These are phyloP conservation scores for Cylindroiulus punctatus DNA, from an alignment of 2,888 invertebrate genomes.

Conservation along the genomic window DNA sequence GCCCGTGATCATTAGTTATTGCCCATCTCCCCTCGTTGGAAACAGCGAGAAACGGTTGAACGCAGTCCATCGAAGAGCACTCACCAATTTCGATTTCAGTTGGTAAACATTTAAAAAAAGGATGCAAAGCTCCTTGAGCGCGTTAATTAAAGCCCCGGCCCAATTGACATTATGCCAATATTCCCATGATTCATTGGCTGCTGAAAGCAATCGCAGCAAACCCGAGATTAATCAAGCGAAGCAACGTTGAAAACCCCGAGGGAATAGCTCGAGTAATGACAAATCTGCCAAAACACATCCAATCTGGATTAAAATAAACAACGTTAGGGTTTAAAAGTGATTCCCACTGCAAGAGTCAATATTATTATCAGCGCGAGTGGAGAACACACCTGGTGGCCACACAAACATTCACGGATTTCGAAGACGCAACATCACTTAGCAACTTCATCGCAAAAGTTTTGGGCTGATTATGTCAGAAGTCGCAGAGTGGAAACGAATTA, in stretches of 20 bases:
- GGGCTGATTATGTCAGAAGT: too few relatives aligned
- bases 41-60: neutral
- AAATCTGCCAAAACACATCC: conserved; percentile 45
- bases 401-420: neutral
- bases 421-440: too few relatives aligned
- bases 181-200: conserved; percentile 37
- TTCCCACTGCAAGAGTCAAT: conserved; percentile 36
- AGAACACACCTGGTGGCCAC: conserved; percentile 3
- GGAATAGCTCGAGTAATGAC: conserved; percentile 16
- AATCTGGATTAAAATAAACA: conserved; percentile 44
- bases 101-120: conserved; percentile 21
- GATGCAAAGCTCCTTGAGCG: conserved; percentile 4
- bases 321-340: conserved; percentile 25
- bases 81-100: conserved; percentile 12
- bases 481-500: too few relatives aligned
- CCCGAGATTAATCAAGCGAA: conserved; percentile 17
- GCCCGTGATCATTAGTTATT: neutral
- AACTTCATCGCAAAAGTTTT: too few relatives aligned
- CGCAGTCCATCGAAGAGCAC: neutral
- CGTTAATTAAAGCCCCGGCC: conserved; percentile 31
- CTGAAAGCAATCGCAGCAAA: conserved; percentile 28
- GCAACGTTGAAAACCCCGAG: conserved; percentile 2
- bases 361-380: neutral
- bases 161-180: conserved; percentile 43
- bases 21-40: neutral